Percentiles rank a stretch among this genome's conserved stretches.
Conservation (phyloP, 2,888 invertebrate genomes). For the Branchipolynoe longqiensis region DNA sequence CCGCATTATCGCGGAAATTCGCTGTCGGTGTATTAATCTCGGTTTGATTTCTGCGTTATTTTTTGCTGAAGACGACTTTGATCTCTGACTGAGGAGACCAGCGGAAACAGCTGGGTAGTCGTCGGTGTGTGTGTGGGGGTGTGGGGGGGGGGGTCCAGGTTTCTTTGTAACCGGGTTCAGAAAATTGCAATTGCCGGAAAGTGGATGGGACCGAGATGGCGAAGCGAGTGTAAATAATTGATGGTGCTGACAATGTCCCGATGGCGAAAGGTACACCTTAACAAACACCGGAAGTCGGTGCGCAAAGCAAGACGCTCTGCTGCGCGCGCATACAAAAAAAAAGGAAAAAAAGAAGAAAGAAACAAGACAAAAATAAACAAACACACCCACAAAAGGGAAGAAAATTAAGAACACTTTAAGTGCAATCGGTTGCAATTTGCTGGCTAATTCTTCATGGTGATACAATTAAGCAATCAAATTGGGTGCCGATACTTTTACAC, state of each 20-base stretch:
- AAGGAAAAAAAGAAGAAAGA: not conserved
- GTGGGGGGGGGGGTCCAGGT: not conserved
- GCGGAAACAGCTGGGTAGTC: too few relatives aligned
- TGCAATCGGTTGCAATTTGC: constrained; percentile 3
- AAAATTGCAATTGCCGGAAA: too few relatives aligned
- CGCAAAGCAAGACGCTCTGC: not conserved
- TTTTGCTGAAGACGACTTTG: too few relatives aligned
- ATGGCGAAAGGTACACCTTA: not conserved
- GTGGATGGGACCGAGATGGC: not conserved
- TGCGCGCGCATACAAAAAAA: not conserved
- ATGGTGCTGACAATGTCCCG: not conserved
- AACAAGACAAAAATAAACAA: too few relatives aligned
- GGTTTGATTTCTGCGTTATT: too few relatives aligned
- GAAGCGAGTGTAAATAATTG: constrained; percentile 4
- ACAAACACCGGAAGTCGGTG: not conserved
- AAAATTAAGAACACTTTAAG: constrained; percentile 28
- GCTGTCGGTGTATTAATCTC: too few relatives aligned
- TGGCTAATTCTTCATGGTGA: constrained; percentile 38
- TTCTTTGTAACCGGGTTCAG: not conserved
- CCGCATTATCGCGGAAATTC: too few relatives aligned
- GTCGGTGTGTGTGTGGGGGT: not conserved
- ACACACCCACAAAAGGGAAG: too few relatives aligned
- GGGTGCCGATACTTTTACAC: constrained; percentile 31
- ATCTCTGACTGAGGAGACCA: too few relatives aligned
- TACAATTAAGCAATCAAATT: constrained; percentile 47